Conservation (phyloP, 2,888 invertebrate genomes). For the Sylvicola cinctus region DNA sequence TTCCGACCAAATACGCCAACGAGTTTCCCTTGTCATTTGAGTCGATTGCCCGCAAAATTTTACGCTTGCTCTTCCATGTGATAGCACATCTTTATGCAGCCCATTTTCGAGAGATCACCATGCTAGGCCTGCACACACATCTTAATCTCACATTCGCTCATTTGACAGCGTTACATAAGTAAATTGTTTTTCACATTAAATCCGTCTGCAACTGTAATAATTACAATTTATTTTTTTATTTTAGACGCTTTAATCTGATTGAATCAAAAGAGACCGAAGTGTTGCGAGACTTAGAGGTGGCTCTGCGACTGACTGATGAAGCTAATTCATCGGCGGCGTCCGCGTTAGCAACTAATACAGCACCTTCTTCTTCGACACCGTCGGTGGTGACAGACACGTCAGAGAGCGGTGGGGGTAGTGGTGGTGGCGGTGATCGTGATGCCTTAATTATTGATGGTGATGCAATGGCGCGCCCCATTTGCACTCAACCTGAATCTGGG, state of each 20-base stretch:
- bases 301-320: conserved; percentile 43
- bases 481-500: conserved; percentile 25
- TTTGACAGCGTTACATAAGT: conserved; percentile 56
- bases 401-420: conserved; percentile 5
- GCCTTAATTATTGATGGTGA: conserved; percentile 8
- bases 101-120: conserved; percentile 89
- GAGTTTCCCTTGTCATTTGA: conserved; percentile 88
- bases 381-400: not conserved
- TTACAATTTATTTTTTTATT: conserved; percentile 25
- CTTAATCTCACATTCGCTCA: conserved; percentile 95
- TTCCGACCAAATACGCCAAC: conserved; percentile 96
- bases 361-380: conserved; percentile 4
- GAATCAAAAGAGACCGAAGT: conserved; percentile 93
- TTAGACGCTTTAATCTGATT: conserved; percentile 73
- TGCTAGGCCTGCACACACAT: conserved; percentile 86
- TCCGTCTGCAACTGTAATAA: not conserved
- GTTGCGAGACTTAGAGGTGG: conserved; percentile 74
- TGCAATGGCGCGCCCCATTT: conserved; percentile 19
- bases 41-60: conserved; percentile 86
- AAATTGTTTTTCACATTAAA: conserved; percentile 2
- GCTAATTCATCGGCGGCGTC: conserved; percentile 14
- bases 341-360: conserved; percentile 7
- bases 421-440: not conserved
- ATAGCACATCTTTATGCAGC: conserved; percentile 95
- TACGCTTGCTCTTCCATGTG: conserved; percentile 92